phyloP scores from a whole-genome alignment of 2,113 vertebrate species.

The Cynocephalus volans region DNA sequence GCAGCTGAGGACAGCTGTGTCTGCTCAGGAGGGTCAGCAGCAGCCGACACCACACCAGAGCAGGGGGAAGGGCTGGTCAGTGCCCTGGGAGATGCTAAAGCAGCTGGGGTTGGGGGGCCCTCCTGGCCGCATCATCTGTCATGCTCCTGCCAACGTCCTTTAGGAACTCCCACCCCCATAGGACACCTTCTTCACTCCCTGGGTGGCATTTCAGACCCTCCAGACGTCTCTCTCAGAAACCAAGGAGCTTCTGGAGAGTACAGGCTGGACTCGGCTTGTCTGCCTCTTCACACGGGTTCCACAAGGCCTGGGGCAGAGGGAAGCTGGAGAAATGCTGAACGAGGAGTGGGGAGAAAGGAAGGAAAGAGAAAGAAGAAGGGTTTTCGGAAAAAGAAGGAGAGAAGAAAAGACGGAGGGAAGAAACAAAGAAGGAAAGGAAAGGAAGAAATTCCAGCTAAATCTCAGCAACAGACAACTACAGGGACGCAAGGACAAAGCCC shows the following conservation, averaged over 20 bases:
- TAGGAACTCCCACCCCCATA: background rate
- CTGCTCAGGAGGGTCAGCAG: background rate
- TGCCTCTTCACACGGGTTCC: no score
- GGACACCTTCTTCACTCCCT: background rate
- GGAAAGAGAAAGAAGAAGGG: background rate
- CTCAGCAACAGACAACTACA: background rate
- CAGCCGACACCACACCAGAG: background rate
- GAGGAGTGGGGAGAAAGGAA: background rate
- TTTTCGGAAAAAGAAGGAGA: no score
- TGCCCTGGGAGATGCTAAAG: background rate
- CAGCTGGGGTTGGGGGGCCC: no score
- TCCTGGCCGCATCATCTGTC: background rate
- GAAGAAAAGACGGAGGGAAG: background rate
- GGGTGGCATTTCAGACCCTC: background rate
- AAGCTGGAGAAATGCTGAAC: background rate
- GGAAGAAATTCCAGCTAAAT: background rate
- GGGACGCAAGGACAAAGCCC: background rate
- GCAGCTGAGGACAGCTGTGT: background rate
- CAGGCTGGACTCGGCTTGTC: background rate
- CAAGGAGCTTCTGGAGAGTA: background rate
- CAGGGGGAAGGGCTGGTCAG: accelerated
- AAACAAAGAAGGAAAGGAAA: background rate
- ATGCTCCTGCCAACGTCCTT: background rate
- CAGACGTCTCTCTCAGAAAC: background rate
- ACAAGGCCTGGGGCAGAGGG: background rate